Evolutionary conservation across 2,113 vertebrate species (phyloP), one percentile per base, ranked within the genome.

Genomic region (Marmota monax): DNA sequence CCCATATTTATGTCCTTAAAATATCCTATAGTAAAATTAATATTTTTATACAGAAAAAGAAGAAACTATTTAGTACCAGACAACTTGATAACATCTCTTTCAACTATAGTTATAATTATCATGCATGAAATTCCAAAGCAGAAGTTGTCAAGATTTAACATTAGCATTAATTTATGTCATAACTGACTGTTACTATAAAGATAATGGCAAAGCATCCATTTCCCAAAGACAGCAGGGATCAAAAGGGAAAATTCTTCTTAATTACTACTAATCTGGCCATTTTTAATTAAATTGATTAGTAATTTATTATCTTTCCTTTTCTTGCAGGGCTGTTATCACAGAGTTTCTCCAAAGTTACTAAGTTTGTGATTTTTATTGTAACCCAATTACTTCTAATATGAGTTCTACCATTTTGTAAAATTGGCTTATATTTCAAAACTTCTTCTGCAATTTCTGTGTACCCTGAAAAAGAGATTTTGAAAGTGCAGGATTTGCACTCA

Each of bases 81-180:
- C 96, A 98, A 98, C 94, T 95, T 98, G 97, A 95, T 97, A 98
- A 98, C 88, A 98, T 98, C 95, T 98, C 97, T 98, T 98, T 98
- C 96, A 98, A 96, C 96, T 98, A 96, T 73, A 98, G 97, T 98
- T 98, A 98, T 89, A 98, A 98, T 98, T 98, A 98, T 93, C 96
- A 98, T 37, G 95, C 96, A 98, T 7, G 95, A 98, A 98, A 97
- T 98, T 98, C 77, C 88, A 98, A 98, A 98, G 98, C 79, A 97
- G 95, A 98, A 98, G 80, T 98, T 98, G 98, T 98, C 97, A 98
- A 98, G 97, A 98, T 98, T 98, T 98, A 98, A 98, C 97, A 98
- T 97, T 98, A 98, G 96, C 97, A 98, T 98, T 98, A 98, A 98
- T 98, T 98, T 98, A 98, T 97, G 97, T 98, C 98, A 92, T 97